Evolutionary conservation across 2,113 vertebrate genomes (phyloP), one percentile per base, ranked within the genome.

Genomic region (Butorides virescens): DNA sequence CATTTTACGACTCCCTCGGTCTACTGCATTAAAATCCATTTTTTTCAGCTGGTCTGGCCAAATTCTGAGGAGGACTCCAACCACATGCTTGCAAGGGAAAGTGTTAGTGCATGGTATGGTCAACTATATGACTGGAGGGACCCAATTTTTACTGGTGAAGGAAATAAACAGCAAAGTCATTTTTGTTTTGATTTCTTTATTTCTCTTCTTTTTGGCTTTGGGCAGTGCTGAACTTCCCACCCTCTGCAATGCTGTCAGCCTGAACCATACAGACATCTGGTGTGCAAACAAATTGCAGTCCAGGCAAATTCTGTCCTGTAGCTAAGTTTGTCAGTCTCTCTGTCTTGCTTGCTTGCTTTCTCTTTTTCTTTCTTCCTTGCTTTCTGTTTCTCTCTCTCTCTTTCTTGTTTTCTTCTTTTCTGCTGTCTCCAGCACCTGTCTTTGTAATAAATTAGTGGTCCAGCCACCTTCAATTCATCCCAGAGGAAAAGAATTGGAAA

Each of bases 371-470:
- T 74, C 67, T 44, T 67, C 21, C 44, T 46, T 36, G 27, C 32
- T 50, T 77, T 5, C 36, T 65, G 59, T 17, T 42, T 49, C 13
- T 36, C 44, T 53, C 22, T 49, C 36, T 50, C 55, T 61, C 11
- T 32, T 78, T 39, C 34, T 63, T 56, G 14, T n/a, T 53, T 80
- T 44, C 56, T 78, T 81, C 36, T 56, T 74, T 85, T n/a, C 68
- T 91, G 32, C 58, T 72, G 37, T 93, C 44, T 91, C 71, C 67
- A 55, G 70, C 93, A 98, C 93, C 96, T 95, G 95, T 94, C 90
- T 95, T 81, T 90, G 66, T 80, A 89, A 95, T 92, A 95, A 93
- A 96, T 97, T 91, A 90, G 53, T 63, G 37, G 42, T 95, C 47
- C 42, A 78, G 58, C 47, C 7, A 0, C 84, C 90, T 93, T 93